Evolutionary conservation across 92 coral and sea anemone species (phyloP).

Genomic region (Chrysogorgia sp.): DNA sequence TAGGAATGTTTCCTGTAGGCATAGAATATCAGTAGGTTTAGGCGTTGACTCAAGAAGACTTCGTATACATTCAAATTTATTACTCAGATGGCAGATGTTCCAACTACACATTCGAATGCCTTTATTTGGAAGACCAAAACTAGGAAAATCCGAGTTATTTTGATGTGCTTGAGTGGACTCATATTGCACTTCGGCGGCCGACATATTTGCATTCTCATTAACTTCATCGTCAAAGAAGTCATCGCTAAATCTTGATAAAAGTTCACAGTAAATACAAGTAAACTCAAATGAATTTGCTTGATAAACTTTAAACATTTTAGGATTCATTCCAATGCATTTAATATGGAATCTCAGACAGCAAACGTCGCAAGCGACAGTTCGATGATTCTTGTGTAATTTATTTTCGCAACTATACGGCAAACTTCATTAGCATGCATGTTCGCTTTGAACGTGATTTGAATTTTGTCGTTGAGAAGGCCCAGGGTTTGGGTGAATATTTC

Average conservation of each 20-base stretch:
- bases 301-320: not conserved
- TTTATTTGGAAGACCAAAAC: not conserved
- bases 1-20: too few species aligned
- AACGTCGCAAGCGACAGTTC: too few species aligned
- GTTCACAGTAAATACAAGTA: constrained; percentile 1
- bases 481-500: constrained; percentile 25
- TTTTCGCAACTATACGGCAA: too few species aligned
- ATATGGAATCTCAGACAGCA: not conserved
- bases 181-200: not conserved
- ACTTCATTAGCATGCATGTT: too few species aligned
- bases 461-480: constrained; percentile 13
- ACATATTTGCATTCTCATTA: not conserved
- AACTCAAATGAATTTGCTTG: not conserved
- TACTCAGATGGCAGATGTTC: too few species aligned
- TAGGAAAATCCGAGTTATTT: not conserved
- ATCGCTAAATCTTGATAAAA: not conserved
- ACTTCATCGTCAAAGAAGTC: not conserved
- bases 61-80: too few species aligned
- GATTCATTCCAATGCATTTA: not conserved
- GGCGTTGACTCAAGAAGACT: too few species aligned
- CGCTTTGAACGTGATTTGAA: too few species aligned
- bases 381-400: too few species aligned
- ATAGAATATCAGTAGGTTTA: too few species aligned
- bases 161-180: not conserved
- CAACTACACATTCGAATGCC: too few species aligned